A percentile compares a stretch with the other conserved stretches of the same genome.
Evolutionary conservation across 2,797 vertebrate genomes (phyloP).

Genomic region (Cuniculus paca): DNA sequence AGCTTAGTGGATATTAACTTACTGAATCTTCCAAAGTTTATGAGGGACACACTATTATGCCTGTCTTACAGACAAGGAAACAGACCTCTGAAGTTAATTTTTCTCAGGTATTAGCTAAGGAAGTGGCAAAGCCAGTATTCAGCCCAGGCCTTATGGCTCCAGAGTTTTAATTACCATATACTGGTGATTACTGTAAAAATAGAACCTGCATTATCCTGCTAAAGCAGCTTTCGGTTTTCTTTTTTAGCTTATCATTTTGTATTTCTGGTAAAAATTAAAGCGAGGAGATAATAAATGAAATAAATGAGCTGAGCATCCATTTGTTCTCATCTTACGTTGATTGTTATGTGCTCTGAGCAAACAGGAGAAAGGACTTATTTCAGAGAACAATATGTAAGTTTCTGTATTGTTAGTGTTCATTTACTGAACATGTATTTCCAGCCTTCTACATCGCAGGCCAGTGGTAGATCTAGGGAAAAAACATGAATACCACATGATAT

Average conservation of each 20-base stretch:
- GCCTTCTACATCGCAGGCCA: not conserved
- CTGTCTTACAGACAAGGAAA: slow-evolving; percentile 8
- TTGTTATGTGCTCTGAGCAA: not conserved
- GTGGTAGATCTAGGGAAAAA: not conserved
- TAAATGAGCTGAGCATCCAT: not conserved
- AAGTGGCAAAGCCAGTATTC: not conserved
- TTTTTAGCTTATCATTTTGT: not conserved
- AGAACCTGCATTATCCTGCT: not conserved
- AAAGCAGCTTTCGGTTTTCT: not conserved
- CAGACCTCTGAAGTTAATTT: not conserved
- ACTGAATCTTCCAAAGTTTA: not conserved
- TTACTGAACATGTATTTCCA: not conserved
- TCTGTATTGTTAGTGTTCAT: not conserved
- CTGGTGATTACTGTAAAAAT: not conserved
- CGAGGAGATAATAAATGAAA: not conserved
- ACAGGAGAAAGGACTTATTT: not conserved
- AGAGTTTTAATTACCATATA: not conserved
- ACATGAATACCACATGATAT: not conserved
- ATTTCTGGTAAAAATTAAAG: not conserved
- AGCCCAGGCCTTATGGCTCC: not conserved
- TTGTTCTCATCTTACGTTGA: not conserved
- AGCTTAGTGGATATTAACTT: not conserved
- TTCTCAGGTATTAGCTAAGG: not conserved
- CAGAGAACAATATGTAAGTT: not conserved
- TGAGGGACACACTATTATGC: not conserved